Base-by-base conservation (phyloP, 1,140 invertebrate species). In the Drosophila athabasca region DNA sequence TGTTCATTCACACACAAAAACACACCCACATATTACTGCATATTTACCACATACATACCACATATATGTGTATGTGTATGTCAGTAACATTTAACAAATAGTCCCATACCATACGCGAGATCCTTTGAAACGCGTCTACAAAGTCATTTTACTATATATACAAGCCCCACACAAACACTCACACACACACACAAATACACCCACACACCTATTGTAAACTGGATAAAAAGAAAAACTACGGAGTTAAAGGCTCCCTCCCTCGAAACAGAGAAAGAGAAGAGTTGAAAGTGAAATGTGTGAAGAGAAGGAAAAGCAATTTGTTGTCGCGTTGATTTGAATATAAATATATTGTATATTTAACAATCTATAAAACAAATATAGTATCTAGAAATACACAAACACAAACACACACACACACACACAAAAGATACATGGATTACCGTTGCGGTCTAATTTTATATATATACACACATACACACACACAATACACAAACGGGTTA, bases 131-230 rank as follows among this genome's bases (percentile, higher is more conserved):
- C 55, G 53, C 53, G 55, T 79, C 64, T 53, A 60, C 67, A 78
- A 76, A 83, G 79, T 83, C 80, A 83, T 80, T 80, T 80, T 66
- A 75, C 70, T 75, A 67, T 61, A 57, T 64, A 65, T 46, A 60
- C 50, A 58, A 15, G 48, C 46, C 19, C 19, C 22, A 57, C 7
- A 59, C 43, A 67, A 50, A 65, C 1, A 44, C 29, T 6, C 15
- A 60, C 31, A 52, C n/a, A 55, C 46, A 53, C 24, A 39, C 15
- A 44, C 15, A 43, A 22, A 24, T 26, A 46, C 24, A 55, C 41
- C 49, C 44, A 57, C 26, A 19, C 24, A 54, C 53, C 48, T 49
- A 44, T 24, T 50, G 17, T 49, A 43, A 68, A 69, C 66, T 69
- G 54, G n/a, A 44, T 19, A 49, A 64, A 53, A 41, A 15, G 24